Conservation (phyloP, 2,888 invertebrate species). For the Tridacna crocea region DNA sequence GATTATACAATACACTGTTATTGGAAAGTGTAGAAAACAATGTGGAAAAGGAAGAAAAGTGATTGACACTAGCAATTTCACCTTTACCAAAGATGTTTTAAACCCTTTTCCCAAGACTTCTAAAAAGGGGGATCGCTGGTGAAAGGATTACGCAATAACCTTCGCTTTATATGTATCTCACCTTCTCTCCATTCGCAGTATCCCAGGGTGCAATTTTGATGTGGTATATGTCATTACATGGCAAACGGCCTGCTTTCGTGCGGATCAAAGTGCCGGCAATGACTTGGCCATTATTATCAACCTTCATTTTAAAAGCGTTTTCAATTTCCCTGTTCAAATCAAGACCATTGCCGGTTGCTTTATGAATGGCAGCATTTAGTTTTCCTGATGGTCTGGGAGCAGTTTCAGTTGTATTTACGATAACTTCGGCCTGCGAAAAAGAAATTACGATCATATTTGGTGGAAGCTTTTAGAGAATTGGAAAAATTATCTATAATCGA, state of each 20-base stretch:
- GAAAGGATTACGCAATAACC: no score
- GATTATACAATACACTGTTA: no score
- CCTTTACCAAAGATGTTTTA: no score
- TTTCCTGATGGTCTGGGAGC: constrained; percentile 37
- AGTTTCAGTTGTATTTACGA: constrained; percentile 40
- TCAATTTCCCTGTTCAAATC: constrained; percentile 23
- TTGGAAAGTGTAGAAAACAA: no score
- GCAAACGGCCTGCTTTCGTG: constrained; percentile 35
- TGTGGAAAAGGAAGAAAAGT: no score
- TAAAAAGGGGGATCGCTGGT: no score
- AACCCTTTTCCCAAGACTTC: no score
- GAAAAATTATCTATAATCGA: no score
- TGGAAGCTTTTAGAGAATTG: no score
- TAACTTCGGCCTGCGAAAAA: constrained; percentile 39
- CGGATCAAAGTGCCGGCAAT: constrained; percentile 31
- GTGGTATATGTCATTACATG: constrained; percentile 28
- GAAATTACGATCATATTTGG: no score
- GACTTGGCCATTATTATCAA: constrained; percentile 12
- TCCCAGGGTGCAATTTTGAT: constrained; percentile 30
- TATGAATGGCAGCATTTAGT: constrained; percentile 24
- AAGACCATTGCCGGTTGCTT: neutral
- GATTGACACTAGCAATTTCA: no score
- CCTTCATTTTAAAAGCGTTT: constrained; percentile 23
- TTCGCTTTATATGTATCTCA: neutral
- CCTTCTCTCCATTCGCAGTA: constrained; percentile 2